Base-by-base conservation (phyloP, 30 jellyfish, hydroid and myxozoan species). In the Hydractinia echinata region DNA sequence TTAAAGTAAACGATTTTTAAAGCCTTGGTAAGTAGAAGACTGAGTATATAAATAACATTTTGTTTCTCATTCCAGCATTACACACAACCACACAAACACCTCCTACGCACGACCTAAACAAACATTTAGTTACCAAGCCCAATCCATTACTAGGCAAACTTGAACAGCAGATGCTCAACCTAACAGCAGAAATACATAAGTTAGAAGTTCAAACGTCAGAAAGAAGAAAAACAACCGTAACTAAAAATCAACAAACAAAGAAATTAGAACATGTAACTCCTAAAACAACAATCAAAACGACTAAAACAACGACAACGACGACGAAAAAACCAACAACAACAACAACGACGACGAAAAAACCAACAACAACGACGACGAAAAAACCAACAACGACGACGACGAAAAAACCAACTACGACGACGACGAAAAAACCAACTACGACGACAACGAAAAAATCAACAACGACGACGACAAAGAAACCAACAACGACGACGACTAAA, bases 381-480 rank as follows among this genome's bases (percentile, higher is more conserved):
- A 19, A 84, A 13, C 49, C 50, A 6, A 53, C 10, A 78, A 54
- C 61, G 61, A 49, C 53, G 8, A 14, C 82, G 76, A 61, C 11
- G 39, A 81, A 56, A 64, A 70, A 60, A 51, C 5, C 87, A 61
- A 67, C 86, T 0, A 74, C 51, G 5, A 55, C 30, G 8, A 48
- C 83, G 1, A 55, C n/a, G 51, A 61, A 10, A 61, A 15, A 13
- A 72, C 4, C 50, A 61, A 51, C 48, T 64, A 54, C 67, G 44
- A 66, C 14, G 51, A 49, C 82, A 3, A 53, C 52, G 4, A 68
- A 76, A 66, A 76, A 81, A 77, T 80, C 81, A 15, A 16, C 44
- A n/a, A 55, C 18, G 66, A 53, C 61, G 85, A 67, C 44, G 79
- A 44, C 81, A 79, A 73, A 52, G 86, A 67, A 15, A 69, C 51